Evolutionary conservation across 1,140 invertebrate genomes (phyloP).

Genomic region (Drosophila trapezifrons): DNA sequence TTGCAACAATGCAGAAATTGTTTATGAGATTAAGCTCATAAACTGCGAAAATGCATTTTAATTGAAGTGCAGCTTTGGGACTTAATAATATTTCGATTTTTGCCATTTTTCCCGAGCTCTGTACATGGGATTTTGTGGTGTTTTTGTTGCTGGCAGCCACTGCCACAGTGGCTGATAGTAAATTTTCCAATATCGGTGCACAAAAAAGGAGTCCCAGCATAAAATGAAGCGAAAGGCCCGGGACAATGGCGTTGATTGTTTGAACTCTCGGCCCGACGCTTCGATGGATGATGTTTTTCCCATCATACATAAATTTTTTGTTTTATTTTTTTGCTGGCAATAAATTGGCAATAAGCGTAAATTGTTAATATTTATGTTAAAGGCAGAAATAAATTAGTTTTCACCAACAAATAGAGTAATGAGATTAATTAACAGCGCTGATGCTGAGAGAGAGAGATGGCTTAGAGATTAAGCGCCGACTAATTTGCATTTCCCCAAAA

Average conservation of each 20-base stretch:
- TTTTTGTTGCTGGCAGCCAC: slow-evolving; percentile 42
- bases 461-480: slow-evolving; percentile 20
- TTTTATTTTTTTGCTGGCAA: slow-evolving; percentile 45
- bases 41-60: slow-evolving; percentile 83
- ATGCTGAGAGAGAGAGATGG: slow-evolving; percentile 10
- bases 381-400: slow-evolving; percentile 61
- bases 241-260: slow-evolving; percentile 79
- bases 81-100: slow-evolving; percentile 67
- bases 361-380: slow-evolving; percentile 61
- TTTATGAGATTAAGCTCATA: slow-evolving; percentile 83
- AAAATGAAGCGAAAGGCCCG: slow-evolving; percentile 54
- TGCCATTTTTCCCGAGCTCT: slow-evolving; percentile 20
- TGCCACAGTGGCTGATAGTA: slow-evolving; percentile 58
- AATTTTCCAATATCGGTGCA: slow-evolving; percentile 67
- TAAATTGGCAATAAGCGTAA: slow-evolving; percentile 79
- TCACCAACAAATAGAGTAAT: slow-evolving; percentile 36
- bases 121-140: slow-evolving; percentile 6
- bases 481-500: slow-evolving; percentile 42
- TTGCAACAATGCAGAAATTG: slow-evolving; percentile 78
- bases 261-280: slow-evolving; percentile 61
- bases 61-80: slow-evolving; percentile 83
- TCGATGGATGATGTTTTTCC: slow-evolving; percentile 55
- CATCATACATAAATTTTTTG: slow-evolving; percentile 23
- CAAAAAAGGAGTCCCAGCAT: slow-evolving; percentile 50
- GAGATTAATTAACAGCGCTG: slow-evolving; percentile 60